Evolutionary conservation across 2,113 vertebrate genomes (phyloP), one percentile per base, ranked within the genome.

Genomic region (Empidonax traillii): DNA sequence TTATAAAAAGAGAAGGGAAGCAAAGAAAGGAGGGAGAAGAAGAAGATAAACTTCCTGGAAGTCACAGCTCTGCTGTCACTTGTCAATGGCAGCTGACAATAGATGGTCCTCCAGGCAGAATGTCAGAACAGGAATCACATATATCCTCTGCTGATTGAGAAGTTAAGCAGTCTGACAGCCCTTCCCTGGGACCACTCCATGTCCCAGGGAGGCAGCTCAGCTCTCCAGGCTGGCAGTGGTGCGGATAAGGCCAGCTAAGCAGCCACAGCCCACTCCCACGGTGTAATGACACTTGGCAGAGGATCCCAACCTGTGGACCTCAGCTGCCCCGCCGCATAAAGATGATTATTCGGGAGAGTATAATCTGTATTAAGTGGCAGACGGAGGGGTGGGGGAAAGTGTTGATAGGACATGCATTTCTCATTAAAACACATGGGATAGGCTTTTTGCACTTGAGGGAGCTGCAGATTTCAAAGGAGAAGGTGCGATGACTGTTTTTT

Each of bases 271-370:
- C 35, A 62, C 77, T 90, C 76, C 90, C 87, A 49, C 14, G 12
- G 68, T 81, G 72, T 67, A 93, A 78, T 44, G 94, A 94, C 97
- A 95, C 88, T 96, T 96, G 97, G 98, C 94, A 24, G 79, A 96
- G 92, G 89, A 96, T 96, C 81, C 90, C 94, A 97, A 97, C 96
- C 97, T 96, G 95, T 35, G 68, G 96, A 96, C 98, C 97, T 98
- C 97, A 85, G 98, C 97, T 98, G 98, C 98, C 97, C 97, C 44
- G 37, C 92, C 79, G 85, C 98, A 98, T 96, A 97, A 97, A 98
- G 98, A 88, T 97, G 97, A 98, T 98, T 98, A 98, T 97, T 98
- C 94, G 90, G 94, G 95, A 94, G 85, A 96, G 94, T 94, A 94
- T 97, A 96, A 96, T 97, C 98, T 96, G 87, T 89, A 96, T 94